Percentiles rank a stretch among this genome's conserved stretches.
phyloP scores from a whole-genome alignment of 2,888 invertebrate genomes.

The Theretra japonica region DNA sequence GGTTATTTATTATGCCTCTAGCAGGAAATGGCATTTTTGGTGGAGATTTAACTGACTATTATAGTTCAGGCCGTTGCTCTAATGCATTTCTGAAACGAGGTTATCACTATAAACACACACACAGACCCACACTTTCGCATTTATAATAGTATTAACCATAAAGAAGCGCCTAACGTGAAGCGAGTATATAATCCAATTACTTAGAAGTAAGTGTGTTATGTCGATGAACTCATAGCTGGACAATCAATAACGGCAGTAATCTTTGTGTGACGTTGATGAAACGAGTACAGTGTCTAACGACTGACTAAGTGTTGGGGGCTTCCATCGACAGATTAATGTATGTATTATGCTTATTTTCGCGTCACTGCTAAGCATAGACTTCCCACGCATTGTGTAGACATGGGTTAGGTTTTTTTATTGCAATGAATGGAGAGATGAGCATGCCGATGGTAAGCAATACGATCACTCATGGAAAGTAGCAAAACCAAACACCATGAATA shows the following conservation, averaged over 20 bases:
- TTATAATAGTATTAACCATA: neutral
- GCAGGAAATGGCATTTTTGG: too few species aligned
- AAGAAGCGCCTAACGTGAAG: neutral
- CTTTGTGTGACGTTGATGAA: constrained; percentile 14
- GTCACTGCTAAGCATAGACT: neutral
- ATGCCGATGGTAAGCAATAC: too few species aligned
- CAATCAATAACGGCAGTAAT: constrained; percentile 21
- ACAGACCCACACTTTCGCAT: too few species aligned
- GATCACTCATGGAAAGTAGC: too few species aligned
- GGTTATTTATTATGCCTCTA: too few species aligned
- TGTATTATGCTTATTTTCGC: neutral
- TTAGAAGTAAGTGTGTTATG: constrained; percentile 4
- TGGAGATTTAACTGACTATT: too few species aligned
- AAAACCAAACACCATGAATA: too few species aligned
- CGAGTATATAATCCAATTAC: neutral
- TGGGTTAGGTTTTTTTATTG: too few species aligned
- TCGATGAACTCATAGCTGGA: constrained; percentile 9
- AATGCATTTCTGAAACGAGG: too few species aligned
- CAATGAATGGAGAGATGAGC: too few species aligned
- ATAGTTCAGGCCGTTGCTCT: too few species aligned
- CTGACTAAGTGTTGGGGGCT: constrained; percentile 9
- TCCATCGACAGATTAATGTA: neutral
- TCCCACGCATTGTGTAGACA: too few species aligned
- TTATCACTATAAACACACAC: neutral
- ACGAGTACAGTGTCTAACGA: constrained; percentile 2